Percentiles rank a stretch among this genome's conserved stretches.
These are phyloP conservation scores for Ladona fulva DNA, from an alignment of 1,140 invertebrate genomes.

Conservation along the genomic window DNA sequence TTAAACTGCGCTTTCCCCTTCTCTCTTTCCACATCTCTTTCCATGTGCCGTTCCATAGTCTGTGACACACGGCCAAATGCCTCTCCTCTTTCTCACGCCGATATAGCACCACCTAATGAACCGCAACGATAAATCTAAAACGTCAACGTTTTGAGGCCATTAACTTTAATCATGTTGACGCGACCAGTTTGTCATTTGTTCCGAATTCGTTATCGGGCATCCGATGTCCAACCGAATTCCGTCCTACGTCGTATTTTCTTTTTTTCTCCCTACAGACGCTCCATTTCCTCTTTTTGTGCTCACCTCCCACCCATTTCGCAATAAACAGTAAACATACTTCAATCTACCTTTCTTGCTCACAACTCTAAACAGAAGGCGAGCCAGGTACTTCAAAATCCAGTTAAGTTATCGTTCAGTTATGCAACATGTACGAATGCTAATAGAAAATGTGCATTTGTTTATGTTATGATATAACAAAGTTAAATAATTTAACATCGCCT, in stretches of 20 bases:
- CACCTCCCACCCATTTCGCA: not conserved
- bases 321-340: not conserved
- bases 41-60: not conserved
- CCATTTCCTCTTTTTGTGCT: not conserved
- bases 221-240: not conserved
- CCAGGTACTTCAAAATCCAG: too few relatives aligned
- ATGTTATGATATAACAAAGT: too few relatives aligned
- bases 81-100: not conserved
- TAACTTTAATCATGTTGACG: slow-evolving; percentile 10
- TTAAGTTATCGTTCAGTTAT: too few relatives aligned
- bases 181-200: slow-evolving; percentile 9
- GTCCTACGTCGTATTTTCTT: not conserved
- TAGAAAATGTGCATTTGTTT: too few relatives aligned
- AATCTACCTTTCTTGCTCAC: too few relatives aligned
- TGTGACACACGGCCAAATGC: not conserved
- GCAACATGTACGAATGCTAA: too few relatives aligned
- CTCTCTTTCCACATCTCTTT: not conserved
- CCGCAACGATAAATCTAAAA: not conserved
- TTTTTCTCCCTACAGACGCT: not conserved
- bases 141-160: slow-evolving; percentile 1
- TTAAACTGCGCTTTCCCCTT: not conserved
- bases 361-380: too few relatives aligned
- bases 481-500: too few relatives aligned
- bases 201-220: not conserved
- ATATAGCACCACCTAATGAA: not conserved